Evolutionary conservation across 2,113 vertebrate genomes (phyloP).

Genomic region (Mormyrus lacerda): DNA sequence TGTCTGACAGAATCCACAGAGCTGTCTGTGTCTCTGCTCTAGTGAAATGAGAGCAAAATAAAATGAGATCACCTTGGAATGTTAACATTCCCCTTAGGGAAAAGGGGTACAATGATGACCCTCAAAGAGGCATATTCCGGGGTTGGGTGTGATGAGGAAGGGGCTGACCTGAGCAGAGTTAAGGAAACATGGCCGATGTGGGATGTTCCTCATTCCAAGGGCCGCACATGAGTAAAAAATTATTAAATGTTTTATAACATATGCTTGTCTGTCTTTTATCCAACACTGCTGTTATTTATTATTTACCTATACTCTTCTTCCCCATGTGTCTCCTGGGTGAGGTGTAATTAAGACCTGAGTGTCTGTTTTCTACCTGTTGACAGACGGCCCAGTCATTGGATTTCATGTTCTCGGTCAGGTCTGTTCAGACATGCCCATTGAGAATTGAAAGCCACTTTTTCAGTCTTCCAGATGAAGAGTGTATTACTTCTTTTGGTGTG

Average conservation of each 20-base stretch:
- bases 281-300: too few relatives aligned
- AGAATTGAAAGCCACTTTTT: neutral
- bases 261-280: neutral
- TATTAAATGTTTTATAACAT: neutral
- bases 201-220: neutral
- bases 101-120: neutral
- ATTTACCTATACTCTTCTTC: neutral
- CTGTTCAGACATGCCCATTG: constrained; percentile 8
- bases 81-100: neutral
- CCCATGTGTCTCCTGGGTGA: neutral
- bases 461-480: neutral
- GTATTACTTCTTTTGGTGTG: neutral
- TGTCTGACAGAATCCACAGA: neutral
- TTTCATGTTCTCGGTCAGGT: neutral
- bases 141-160: neutral
- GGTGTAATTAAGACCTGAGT: constrained; percentile 15
- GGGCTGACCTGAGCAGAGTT: too few relatives aligned
- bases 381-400: neutral
- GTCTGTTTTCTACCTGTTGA: neutral
- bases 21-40: neutral
- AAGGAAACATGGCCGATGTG: neutral
- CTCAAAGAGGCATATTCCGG: neutral
- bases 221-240: neutral
- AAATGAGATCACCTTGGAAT: neutral
- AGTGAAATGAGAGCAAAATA: neutral